These are phyloP conservation scores for Pygoscelis adeliae DNA, from an alignment of 2,113 vertebrate genomes.

Conservation along the genomic window DNA sequence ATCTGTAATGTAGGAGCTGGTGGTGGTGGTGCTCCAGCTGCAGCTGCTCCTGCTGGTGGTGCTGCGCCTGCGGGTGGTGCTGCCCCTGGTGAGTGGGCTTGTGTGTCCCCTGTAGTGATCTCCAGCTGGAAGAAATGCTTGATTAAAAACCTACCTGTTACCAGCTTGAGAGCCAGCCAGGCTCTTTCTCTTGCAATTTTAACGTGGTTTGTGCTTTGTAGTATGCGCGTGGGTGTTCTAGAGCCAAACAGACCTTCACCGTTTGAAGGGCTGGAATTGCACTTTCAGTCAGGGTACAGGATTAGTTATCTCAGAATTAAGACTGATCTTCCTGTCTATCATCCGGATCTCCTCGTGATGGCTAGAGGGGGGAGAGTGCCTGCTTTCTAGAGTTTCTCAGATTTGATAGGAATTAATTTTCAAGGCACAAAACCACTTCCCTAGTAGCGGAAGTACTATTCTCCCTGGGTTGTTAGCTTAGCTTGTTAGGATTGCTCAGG, in stretches of 20 bases:
- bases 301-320: no score
- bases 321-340: accelerated
- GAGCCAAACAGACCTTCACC: accelerated
- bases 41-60: constrained; percentile 65
- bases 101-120: accelerated
- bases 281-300: accelerated
- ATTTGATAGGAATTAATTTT: not conserved
- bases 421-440: accelerated
- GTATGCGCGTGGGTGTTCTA: accelerated
- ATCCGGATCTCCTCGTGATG: no score
- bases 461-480: no score
- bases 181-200: accelerated
- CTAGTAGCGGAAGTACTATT: accelerated
- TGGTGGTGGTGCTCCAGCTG: constrained; percentile 83
- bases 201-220: accelerated
- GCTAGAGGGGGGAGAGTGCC: not conserved
- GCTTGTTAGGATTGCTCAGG: no score
- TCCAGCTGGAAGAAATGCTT: accelerated
- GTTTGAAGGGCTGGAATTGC: not conserved
- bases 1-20: constrained; percentile 95
- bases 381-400: accelerated
- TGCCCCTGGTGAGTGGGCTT: constrained; percentile 81
- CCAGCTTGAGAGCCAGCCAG: accelerated
- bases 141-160: accelerated
- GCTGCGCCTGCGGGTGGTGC: constrained; percentile 68